Evolutionary conservation across 2,888 invertebrate genomes (phyloP), one percentile per base, ranked within the genome.

Genomic region (Cinara cedri): DNA sequence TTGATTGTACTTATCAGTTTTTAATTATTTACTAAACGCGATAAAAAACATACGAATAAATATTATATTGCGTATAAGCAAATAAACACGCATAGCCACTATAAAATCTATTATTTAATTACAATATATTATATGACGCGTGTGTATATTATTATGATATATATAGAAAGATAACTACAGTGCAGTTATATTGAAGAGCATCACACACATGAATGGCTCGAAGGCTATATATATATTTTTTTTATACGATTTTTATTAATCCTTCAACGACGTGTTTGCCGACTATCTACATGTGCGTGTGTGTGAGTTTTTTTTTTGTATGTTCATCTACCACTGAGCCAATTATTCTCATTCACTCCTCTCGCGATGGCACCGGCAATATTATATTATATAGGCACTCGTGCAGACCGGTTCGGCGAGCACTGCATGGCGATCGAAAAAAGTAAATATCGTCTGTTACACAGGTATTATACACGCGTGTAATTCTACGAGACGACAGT

Each of bases 301-400:
- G 65, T 65, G 14, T 55, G n/a, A 66, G 13, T 46, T 51, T 68
- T 54, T 54, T 75, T 55, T 68, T 34, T 54, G 65, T 55, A 57
- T 46, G 26, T 57, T 57, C 13, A 42, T 46, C 68, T 26, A 55
- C 66, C 57, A 60, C 46, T 57, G 49, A 76, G 76, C 76, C 76
- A 76, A 76, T 76, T 76, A 76, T 76, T 76, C 68, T 66, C 76
- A 76, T 76, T 76, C 76, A 68, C 68, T 68, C 66, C 76, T 76
- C 57, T 76, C 57, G 68, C 49, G 66, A 76, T 66, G 66, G 75
- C 75, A 76, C 55, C 75, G 46, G 66, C 16, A 68, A 34, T 34
- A 34, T 34, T 34, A 34, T 9, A 68, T n/a, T n/a, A n/a, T n/a
- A n/a, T n/a, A n/a, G n/a, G n/a, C n/a, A n/a, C 44, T 16, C 44